Percentiles rank a stretch among this genome's conserved stretches.
Conservation (phyloP, 2,888 invertebrate genomes). For the Muscina levida region DNA sequence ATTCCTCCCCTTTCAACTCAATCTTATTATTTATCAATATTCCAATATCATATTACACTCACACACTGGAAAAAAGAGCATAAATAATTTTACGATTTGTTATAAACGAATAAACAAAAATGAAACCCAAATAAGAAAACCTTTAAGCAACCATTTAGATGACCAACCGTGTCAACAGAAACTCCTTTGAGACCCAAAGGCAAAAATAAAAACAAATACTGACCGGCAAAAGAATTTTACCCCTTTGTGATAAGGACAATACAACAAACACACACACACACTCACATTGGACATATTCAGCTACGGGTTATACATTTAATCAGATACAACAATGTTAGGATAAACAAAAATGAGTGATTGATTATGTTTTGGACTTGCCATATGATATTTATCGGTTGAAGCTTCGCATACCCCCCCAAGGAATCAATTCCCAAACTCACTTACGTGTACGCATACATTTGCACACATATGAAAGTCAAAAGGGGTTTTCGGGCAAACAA, state of each 20-base stretch:
- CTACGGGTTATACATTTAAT: neutral
- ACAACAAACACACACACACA: neutral
- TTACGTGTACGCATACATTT: too few species aligned
- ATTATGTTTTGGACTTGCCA: constrained; percentile 27
- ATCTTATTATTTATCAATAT: neutral
- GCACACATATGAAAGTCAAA: neutral
- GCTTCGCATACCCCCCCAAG: constrained; percentile 52
- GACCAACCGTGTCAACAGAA: constrained; percentile 12
- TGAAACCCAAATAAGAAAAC: neutral
- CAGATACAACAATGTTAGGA: constrained; percentile 6
- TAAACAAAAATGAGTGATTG: constrained; percentile 36
- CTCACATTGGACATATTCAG: too few species aligned
- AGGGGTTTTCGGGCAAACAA: neutral
- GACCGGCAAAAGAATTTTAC: constrained; percentile 52
- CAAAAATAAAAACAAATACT: constrained; percentile 26
- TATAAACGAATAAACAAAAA: constrained; percentile 16
- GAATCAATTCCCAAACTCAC: constrained; percentile 17
- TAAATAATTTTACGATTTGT: constrained; percentile 34
- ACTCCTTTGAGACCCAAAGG: constrained; percentile 19
- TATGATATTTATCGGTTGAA: constrained; percentile 26
- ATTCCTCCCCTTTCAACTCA: neutral
- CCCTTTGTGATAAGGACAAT: constrained; percentile 28
- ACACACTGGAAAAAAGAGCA: constrained; percentile 9
- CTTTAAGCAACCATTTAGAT: constrained; percentile 30
- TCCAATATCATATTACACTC: constrained; percentile 9